Conservation (phyloP, 2,797 vertebrate genomes). For the Ctenochaetus hawaiiensis region DNA sequence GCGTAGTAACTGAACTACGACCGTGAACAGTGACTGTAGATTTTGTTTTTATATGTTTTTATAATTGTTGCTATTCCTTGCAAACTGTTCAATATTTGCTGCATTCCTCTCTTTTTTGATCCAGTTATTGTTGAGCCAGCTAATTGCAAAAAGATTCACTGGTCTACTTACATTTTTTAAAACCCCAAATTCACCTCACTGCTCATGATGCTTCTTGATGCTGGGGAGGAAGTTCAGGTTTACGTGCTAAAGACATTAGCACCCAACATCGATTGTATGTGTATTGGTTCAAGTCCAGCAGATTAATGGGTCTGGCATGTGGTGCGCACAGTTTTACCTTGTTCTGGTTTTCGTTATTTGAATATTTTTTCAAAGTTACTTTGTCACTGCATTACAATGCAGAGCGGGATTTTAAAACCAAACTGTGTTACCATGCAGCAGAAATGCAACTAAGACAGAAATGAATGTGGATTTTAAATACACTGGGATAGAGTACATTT, state of each 20-base stretch:
- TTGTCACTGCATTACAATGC: background rate
- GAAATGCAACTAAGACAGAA: background rate
- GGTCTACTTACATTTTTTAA: background rate
- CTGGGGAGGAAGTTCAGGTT: background rate
- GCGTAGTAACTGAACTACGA: background rate
- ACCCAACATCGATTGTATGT: background rate
- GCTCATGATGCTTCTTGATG: constrained; percentile 8
- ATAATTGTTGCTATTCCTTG: background rate
- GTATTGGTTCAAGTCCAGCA: constrained; percentile 12
- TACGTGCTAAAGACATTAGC: constrained; percentile 8
- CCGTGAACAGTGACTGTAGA: background rate
- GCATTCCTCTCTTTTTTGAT: background rate
- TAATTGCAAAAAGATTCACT: background rate
- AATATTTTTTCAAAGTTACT: background rate
- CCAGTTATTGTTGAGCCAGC: background rate
- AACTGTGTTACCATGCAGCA: background rate
- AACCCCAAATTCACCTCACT: background rate
- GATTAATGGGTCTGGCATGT: constrained; percentile 6
- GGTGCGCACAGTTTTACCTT: background rate
- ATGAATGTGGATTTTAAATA: background rate
- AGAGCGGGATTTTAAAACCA: background rate
- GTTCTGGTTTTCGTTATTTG: background rate
- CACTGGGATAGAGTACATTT: background rate
- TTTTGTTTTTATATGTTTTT: too few species aligned
- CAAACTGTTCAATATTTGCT: background rate